A percentile compares a stretch with the other conserved stretches of the same genome.
phyloP scores from a whole-genome alignment of 2,113 vertebrate genomes.

The Caretta caretta region DNA sequence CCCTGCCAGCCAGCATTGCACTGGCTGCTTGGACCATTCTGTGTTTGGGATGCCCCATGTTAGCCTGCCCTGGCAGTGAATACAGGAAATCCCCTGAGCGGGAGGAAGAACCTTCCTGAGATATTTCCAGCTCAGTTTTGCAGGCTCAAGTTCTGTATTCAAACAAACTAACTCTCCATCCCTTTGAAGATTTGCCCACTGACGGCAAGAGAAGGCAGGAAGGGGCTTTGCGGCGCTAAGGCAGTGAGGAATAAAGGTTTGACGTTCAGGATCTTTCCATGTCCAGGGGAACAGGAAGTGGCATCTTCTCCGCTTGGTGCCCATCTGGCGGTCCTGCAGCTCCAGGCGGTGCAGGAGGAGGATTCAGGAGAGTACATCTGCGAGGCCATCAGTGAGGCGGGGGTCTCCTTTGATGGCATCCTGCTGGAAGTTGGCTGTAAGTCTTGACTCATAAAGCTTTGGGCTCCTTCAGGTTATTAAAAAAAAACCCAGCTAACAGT shows the following conservation, averaged over 20 bases:
- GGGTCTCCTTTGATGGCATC: slow-evolving; percentile 74
- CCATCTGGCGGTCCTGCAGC: slow-evolving; percentile 76
- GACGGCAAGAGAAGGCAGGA: neutral
- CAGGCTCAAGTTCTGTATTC: neutral
- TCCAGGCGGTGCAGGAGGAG: slow-evolving; percentile 79
- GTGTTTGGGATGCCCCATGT: neutral
- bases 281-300: slow-evolving; percentile 83
- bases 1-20: neutral
- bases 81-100: neutral
- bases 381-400: slow-evolving; percentile 81
- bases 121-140: neutral
- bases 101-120: neutral
- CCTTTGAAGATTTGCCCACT: neutral
- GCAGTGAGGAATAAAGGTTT: neutral
- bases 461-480: neutral
- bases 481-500: neutral
- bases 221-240: neutral
- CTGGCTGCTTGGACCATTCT: neutral
- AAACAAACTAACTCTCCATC: neutral
- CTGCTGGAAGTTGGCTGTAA: slow-evolving; percentile 88
- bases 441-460: neutral
- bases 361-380: slow-evolving; percentile 88
- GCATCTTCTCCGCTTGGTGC: slow-evolving; percentile 71
- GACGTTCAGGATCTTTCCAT: fast-evolving
- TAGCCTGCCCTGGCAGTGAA: neutral